Conservation (phyloP, 2,113 vertebrate genomes). For the Procavia capensis region DNA sequence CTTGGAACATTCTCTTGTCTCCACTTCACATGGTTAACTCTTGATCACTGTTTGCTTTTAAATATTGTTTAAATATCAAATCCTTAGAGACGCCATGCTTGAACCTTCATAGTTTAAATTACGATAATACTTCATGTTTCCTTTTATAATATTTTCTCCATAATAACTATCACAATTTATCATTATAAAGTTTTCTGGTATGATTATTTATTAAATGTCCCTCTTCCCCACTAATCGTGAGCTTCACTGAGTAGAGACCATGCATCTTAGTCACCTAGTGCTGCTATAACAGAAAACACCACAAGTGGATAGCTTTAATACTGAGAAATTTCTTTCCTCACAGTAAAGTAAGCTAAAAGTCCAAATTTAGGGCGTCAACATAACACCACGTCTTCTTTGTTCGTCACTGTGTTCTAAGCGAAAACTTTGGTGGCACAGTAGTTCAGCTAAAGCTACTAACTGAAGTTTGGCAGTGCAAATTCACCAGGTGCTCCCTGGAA, state of each 20-base stretch:
- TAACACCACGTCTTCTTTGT: constrained; percentile 36
- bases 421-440: too few species aligned
- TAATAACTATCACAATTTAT: background rate
- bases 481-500: too few species aligned
- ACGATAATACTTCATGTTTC: background rate
- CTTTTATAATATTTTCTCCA: background rate
- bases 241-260: background rate
- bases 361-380: too few species aligned
- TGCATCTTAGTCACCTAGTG: too few species aligned
- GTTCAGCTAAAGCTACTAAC: too few species aligned
- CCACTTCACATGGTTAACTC: constrained; percentile 52
- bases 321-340: too few species aligned
- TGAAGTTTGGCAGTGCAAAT: too few species aligned
- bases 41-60: background rate
- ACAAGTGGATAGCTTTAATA: too few species aligned
- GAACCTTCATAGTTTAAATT: background rate
- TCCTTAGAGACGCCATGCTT: background rate
- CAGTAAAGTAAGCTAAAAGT: too few species aligned
- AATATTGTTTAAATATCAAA: background rate
- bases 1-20: constrained; percentile 50
- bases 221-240: background rate
- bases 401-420: background rate
- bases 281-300: too few species aligned
- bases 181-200: background rate
- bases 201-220: background rate